Conservation (phyloP, 2,888 invertebrate genomes). For the Acronicta aceris region DNA sequence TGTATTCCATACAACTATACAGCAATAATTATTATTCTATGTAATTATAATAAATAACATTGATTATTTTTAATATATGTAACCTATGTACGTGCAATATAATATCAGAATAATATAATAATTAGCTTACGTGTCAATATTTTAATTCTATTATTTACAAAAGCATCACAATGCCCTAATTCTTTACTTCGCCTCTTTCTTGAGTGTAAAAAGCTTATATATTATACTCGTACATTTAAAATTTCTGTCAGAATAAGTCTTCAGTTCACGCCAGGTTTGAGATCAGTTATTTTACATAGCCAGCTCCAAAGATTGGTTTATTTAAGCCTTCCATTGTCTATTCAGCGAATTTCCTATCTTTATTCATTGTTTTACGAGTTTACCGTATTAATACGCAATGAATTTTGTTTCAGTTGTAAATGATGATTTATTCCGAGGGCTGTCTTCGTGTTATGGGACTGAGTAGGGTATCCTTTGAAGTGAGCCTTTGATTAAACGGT, state of each 20-base stretch:
- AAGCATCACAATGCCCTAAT: no score
- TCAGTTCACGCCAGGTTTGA: slow-evolving; percentile 41
- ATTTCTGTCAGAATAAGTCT: slow-evolving; percentile 46
- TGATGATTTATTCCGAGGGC: slow-evolving; percentile 61
- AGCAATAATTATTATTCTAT: no score
- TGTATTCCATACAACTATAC: no score
- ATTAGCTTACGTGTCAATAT: no score
- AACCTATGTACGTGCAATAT: no score
- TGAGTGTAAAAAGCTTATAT: no score
- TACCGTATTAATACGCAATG: slow-evolving; percentile 62
- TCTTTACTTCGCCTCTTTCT: no score
- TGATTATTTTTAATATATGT: no score
- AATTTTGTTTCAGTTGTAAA: slow-evolving; percentile 65
- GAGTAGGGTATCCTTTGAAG: slow-evolving; percentile 53
- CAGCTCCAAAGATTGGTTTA: slow-evolving; percentile 59
- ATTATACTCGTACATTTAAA: neutral
- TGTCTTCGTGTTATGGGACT: slow-evolving; percentile 38
- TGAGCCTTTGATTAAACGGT: slow-evolving; percentile 30
- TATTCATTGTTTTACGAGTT: slow-evolving; percentile 62
- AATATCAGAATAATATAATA: no score
- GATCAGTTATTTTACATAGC: slow-evolving; percentile 61
- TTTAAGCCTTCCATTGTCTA: slow-evolving; percentile 57
- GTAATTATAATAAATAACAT: no score
- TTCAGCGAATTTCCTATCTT: slow-evolving; percentile 62
- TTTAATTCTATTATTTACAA: no score